These are phyloP conservation scores for Zygaena filipendulae DNA, from an alignment of 2,888 invertebrate genomes.

Conservation along the genomic window DNA sequence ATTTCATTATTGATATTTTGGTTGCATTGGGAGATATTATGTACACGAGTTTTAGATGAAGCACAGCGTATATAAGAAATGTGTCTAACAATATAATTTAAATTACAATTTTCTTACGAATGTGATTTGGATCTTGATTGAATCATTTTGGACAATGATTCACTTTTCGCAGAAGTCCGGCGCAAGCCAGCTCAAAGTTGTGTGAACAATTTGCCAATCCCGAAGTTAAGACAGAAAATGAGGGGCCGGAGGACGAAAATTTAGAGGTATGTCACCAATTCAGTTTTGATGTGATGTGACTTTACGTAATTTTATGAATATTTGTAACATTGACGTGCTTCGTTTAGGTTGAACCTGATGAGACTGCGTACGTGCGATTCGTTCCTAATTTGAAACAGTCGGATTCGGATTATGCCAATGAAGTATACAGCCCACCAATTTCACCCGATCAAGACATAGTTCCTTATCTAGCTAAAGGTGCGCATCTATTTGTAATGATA, in stretches of 20 bases:
- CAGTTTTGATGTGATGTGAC: no score
- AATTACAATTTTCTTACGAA: no score
- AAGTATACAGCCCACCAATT: constrained; percentile 80
- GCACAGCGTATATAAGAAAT: no score
- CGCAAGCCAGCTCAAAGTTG: constrained; percentile 42
- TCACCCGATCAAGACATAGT: constrained; percentile 53
- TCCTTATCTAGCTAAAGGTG: constrained; percentile 41
- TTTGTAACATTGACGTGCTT: no score
- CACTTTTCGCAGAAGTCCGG: constrained; percentile 34
- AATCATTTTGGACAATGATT: no score
- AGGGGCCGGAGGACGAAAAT: constrained; percentile 24
- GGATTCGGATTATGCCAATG: constrained; percentile 81
- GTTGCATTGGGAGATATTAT: no score
- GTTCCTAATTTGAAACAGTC: constrained; percentile 73
- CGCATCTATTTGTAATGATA: constrained; percentile 1
- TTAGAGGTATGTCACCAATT: constrained; percentile 33
- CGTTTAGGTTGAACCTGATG: constrained; percentile 71
- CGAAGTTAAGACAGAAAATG: constrained; percentile 32
- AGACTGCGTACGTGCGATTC: constrained; percentile 83
- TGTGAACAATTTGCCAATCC: constrained; percentile 54
- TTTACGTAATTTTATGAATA: no score
- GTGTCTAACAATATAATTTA: no score
- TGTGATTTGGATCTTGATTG: no score
- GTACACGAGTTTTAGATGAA: no score
- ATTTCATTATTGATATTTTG: no score